Percentiles rank a stretch among this genome's conserved stretches.
phyloP scores from a whole-genome alignment of 2,797 vertebrate genomes.

The Triplophysa yarkandensis region DNA sequence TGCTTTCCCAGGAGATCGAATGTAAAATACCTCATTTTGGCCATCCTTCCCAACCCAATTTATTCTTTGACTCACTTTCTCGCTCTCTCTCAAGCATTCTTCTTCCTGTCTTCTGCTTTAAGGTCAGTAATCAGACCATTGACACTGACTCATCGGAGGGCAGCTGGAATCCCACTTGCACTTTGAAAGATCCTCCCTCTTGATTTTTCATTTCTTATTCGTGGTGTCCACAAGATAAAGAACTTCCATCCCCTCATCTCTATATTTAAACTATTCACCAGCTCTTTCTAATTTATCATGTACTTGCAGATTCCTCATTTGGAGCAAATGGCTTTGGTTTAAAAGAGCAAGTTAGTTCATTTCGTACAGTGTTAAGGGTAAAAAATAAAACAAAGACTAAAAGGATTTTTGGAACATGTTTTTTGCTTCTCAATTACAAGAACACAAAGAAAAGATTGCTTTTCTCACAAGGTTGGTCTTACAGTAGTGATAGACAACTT shows the following conservation, averaged over 20 bases:
- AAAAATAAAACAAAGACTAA: background rate
- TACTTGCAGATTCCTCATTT: constrained; percentile 47
- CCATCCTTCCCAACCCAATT: constrained; percentile 49
- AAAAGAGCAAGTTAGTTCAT: constrained; percentile 29
- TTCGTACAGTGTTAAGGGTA: background rate
- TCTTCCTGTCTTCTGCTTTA: constrained; percentile 1
- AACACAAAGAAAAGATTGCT: no score
- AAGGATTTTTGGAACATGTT: no score
- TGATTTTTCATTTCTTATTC: constrained; percentile 50
- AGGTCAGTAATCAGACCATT: constrained; percentile 47
- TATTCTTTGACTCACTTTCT: constrained; percentile 30
- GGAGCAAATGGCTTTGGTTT: constrained; percentile 49
- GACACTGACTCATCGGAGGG: constrained; percentile 47
- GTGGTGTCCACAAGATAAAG: constrained; percentile 56
- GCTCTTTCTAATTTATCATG: constrained; percentile 50
- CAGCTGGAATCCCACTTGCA: constrained; percentile 29
- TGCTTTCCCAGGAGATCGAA: constrained; percentile 38
- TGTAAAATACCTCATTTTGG: constrained; percentile 51
- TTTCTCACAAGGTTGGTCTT: no score
- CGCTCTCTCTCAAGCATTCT: constrained; percentile 11
- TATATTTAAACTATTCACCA: constrained; percentile 60
- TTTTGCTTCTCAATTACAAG: no score
- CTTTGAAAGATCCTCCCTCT: constrained; percentile 49
- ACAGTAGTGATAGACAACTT: no score
- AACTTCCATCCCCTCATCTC: constrained; percentile 51